A percentile compares a stretch with the other conserved stretches of the same genome.
Evolutionary conservation across 1,140 invertebrate genomes (phyloP).

Genomic region (Oryctes rhinoceros): DNA sequence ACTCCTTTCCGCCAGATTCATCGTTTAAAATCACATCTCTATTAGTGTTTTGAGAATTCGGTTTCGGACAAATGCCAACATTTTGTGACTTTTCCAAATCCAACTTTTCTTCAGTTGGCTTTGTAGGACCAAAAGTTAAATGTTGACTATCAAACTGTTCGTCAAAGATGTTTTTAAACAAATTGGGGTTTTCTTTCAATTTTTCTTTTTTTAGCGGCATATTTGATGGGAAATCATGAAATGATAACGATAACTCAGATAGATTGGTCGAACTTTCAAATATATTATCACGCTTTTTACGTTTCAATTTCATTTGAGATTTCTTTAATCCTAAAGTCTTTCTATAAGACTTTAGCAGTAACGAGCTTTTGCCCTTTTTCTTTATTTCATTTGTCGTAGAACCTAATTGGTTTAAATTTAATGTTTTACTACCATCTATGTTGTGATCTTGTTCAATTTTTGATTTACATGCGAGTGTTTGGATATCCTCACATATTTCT

Average conservation of each 20-base stretch:
- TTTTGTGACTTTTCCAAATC: not conserved
- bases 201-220: not conserved
- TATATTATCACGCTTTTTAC: not conserved
- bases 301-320: not conserved
- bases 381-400: not conserved
- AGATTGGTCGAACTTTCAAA: not conserved
- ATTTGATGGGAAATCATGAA: not conserved
- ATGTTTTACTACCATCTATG: not conserved
- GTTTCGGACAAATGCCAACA: not conserved
- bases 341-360: not conserved
- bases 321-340: constrained; percentile 4
- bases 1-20: not conserved
- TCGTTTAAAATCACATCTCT: not conserved
- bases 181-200: not conserved
- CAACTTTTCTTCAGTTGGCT: not conserved
- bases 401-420: not conserved
- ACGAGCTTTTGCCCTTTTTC: not conserved
- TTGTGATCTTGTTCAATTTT: not conserved
- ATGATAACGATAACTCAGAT: not conserved
- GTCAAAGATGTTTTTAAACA: not conserved
- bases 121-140: not conserved
- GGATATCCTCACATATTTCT: not conserved
- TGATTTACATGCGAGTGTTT: not conserved
- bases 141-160: not conserved
- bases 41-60: not conserved